Percentiles rank a stretch among this genome's conserved stretches.
phyloP scores from a whole-genome alignment of 2,888 invertebrate species.

The Helleia helle region DNA sequence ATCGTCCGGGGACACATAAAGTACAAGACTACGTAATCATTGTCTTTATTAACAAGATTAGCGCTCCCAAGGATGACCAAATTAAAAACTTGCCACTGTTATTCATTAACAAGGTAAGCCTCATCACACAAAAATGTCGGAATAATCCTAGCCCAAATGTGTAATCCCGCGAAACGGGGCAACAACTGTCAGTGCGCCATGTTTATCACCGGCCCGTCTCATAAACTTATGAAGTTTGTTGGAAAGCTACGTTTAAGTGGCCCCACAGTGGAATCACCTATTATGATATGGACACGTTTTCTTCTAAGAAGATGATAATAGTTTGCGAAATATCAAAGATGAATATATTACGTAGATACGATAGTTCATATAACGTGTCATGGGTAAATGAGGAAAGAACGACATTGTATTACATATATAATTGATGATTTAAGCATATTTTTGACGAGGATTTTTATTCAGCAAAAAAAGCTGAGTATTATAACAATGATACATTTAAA shows the following conservation, averaged over 20 bases:
- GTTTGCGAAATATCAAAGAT: conserved; percentile 22
- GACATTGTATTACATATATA: too few relatives aligned
- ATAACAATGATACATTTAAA: too few relatives aligned
- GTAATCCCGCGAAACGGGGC: conserved; percentile 38
- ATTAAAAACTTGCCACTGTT: too few relatives aligned
- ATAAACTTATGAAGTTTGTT: conserved; percentile 63
- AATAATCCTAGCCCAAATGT: conserved; percentile 37
- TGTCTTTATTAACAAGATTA: too few relatives aligned
- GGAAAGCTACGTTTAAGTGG: conserved; percentile 42
- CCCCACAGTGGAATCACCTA: conserved; percentile 33
- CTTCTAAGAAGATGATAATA: conserved; percentile 31
- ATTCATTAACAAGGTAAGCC: conserved; percentile 8
- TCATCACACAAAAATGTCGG: conserved; percentile 31
- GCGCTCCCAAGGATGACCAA: too few relatives aligned
- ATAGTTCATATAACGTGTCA: neutral
- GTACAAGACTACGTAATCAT: too few relatives aligned
- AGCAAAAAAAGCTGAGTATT: too few relatives aligned
- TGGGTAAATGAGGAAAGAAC: too few relatives aligned
- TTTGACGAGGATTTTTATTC: too few relatives aligned
- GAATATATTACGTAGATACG: conserved; percentile 13
- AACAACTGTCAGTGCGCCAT: conserved; percentile 39
- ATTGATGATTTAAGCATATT: too few relatives aligned
- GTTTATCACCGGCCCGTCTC: conserved; percentile 43
- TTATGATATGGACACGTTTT: conserved; percentile 26
- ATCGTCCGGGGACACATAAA: too few relatives aligned